phyloP scores from a whole-genome alignment of 2,113 vertebrate genomes.

The Chitala chitala region DNA sequence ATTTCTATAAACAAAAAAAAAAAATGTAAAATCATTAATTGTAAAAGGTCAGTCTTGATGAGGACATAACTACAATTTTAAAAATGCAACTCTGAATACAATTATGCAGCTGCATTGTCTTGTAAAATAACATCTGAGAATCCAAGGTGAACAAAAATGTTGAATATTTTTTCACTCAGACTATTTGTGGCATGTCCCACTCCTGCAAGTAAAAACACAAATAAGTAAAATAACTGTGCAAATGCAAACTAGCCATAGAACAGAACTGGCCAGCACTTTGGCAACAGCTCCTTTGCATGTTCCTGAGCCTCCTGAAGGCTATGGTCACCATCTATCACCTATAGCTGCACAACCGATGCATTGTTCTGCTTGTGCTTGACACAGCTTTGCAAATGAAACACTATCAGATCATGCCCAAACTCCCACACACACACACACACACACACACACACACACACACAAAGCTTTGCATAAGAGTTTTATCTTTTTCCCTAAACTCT shows the following conservation, averaged over 20 bases:
- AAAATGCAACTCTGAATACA: not conserved
- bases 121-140: too few relatives aligned
- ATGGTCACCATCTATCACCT: not conserved
- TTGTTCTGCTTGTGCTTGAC: slow-evolving; percentile 26
- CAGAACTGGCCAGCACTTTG: not conserved
- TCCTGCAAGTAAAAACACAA: not conserved
- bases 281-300: slow-evolving; percentile 21
- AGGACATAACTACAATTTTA: not conserved
- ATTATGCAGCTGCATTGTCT: not conserved
- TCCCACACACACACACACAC: slow-evolving; percentile 22
- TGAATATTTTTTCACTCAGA: not conserved
- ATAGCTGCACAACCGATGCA: slow-evolving; percentile 28
- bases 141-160: not conserved
- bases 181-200: not conserved
- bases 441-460: slow-evolving; percentile 27
- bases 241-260: not conserved
- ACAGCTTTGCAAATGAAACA: slow-evolving; percentile 31
- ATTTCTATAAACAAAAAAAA: too few relatives aligned
- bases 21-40: too few relatives aligned
- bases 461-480: slow-evolving; percentile 32
- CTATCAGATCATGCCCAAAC: slow-evolving; percentile 33
- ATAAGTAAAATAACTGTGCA: too few relatives aligned
- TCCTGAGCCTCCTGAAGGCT: not conserved
- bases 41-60: not conserved
- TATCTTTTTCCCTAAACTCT: not conserved